Conservation (phyloP, 1,140 invertebrate genomes). For the Chironomus tepperi region DNA sequence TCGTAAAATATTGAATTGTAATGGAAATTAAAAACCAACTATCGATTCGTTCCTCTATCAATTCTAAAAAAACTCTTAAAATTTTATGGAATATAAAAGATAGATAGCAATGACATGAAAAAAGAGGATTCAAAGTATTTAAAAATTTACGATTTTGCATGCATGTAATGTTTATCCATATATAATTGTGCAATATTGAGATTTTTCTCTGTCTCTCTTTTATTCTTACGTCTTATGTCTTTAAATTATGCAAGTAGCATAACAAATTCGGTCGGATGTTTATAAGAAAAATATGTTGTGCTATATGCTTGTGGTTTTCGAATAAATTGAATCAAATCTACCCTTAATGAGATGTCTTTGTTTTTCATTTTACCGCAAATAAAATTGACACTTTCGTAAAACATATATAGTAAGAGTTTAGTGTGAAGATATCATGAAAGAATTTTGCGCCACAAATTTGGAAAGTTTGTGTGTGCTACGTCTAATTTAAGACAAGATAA, state of each 20-base stretch:
- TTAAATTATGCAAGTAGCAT: too few relatives aligned
- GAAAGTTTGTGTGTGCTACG: not conserved
- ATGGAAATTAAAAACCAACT: not conserved
- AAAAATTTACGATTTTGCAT: not conserved
- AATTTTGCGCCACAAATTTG: not conserved
- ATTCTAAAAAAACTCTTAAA: not conserved
- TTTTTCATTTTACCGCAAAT: not conserved
- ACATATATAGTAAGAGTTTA: too few relatives aligned
- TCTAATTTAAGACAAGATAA: constrained; percentile 6
- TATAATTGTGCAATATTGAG: not conserved
- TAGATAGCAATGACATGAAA: not conserved
- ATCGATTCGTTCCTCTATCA: not conserved
- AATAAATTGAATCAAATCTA: not conserved
- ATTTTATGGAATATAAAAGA: not conserved
- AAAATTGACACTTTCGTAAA: too few relatives aligned
- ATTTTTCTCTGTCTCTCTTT: too few relatives aligned
- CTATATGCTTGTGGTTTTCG: not conserved
- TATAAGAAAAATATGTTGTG: not conserved
- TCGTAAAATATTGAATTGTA: not conserved
- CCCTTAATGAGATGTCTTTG: constrained; percentile 8
- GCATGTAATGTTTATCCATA: constrained; percentile 7
- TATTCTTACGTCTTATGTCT: too few relatives aligned
- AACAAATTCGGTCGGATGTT: too few relatives aligned
- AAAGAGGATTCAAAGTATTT: not conserved
- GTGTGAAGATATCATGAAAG: too few relatives aligned